Base-by-base conservation (phyloP, 2,888 invertebrate species). In the Ischnus inquisitorius region DNA sequence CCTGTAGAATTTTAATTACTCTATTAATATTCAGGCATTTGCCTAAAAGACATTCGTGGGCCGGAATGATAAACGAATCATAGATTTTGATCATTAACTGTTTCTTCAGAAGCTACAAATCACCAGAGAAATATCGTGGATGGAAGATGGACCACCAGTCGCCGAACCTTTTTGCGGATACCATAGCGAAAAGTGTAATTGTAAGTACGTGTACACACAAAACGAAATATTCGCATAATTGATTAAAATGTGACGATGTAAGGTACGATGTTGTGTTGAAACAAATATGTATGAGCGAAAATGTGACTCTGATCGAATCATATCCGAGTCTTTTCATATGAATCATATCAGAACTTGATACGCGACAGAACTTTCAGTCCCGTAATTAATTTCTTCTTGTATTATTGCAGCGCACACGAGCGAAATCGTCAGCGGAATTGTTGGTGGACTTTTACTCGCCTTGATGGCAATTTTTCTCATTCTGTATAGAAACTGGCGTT, bases 81-180 rank as follows among this genome's bases (percentile, higher is more conserved):
- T 57, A 43, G 14, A n/a, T n/a, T 22, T 25, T 14, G 12, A 62
- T 65, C 0, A 8, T 54, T 79, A n/a, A 28, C 19, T 16, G 39
- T 39, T 2, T 12, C 91, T 92, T 78, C 94, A 98, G 98, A 96
- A 96, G 92, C 95, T 98, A 89, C 95, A 96, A 88, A 94, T 98
- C 91, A 95, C 95, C 62, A 95, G 95, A 43, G 94, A 95, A 62
- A 96, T 98, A 88, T 95, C 96, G 85, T 98, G 98, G 98, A 95
- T 97, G 28, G 95, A 95, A 12, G 96, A 96, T 8, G 94, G 94
- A 64, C 97, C 96, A 51, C 98, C 98, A 0, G 95, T 97, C 16
- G 97, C 98, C 1, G 97, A 97, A 90, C 98, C 98, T 0, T 94
- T 95, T 34, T 98, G 98, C 93, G 98, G 98, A n/a, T 98, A 98